phyloP scores from a whole-genome alignment of 2,113 vertebrate genomes.

The Tachysurus vachellii region DNA sequence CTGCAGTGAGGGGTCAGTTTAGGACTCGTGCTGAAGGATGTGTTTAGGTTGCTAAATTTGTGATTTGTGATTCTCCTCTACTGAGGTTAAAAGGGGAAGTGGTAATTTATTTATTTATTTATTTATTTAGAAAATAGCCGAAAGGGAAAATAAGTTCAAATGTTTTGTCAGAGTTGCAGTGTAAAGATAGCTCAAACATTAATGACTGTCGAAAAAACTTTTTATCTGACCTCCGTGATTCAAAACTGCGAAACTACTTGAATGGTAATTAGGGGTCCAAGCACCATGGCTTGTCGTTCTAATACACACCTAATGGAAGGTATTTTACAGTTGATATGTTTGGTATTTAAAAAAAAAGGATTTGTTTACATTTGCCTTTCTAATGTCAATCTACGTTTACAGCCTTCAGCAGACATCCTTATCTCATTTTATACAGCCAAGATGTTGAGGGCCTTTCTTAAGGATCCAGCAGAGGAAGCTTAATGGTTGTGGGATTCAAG shows the following conservation, averaged over 20 bases:
- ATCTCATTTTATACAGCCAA: too few relatives aligned
- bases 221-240: background rate
- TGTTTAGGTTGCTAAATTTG: slow-evolving; percentile 31
- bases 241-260: background rate
- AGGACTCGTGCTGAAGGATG: slow-evolving; percentile 8
- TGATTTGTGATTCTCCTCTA: slow-evolving; percentile 38
- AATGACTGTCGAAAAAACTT: background rate
- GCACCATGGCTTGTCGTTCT: background rate
- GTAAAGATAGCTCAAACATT: slow-evolving; percentile 9
- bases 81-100: background rate
- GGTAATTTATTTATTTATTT: slow-evolving; percentile 6
- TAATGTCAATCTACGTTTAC: background rate
- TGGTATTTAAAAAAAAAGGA: background rate
- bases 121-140: slow-evolving; percentile 8
- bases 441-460: too few relatives aligned
- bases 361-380: background rate
- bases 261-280: background rate
- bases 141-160: slow-evolving; percentile 16
- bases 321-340: background rate
- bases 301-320: background rate
- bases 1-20: slow-evolving; percentile 15
- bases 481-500: too few relatives aligned
- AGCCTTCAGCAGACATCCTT: too few relatives aligned
- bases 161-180: slow-evolving; percentile 3
- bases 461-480: too few relatives aligned